Evolutionary conservation across 2,797 vertebrate genomes (phyloP), one percentile per base, ranked within the genome.

Genomic region (Loris lydekkerianus): DNA sequence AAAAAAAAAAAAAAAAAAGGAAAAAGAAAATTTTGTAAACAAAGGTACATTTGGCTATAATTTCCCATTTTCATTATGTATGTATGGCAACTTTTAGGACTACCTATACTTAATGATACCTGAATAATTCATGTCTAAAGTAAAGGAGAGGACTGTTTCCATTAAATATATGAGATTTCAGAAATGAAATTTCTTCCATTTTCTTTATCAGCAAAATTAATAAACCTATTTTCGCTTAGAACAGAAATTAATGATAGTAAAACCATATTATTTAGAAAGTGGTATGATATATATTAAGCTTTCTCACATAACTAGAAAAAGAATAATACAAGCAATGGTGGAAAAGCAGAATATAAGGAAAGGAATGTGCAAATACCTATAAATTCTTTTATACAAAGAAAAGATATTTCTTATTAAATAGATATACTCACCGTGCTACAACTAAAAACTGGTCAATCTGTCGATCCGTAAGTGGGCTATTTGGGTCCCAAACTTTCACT

Each of bases 381-480:
- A 43, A 80, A 75, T 90, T 86, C 1, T 87, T 88, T 80, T 17
- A 81, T 20, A 43, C n/a, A 76, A 80, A 93, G 21, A 87, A 70
- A 82, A 94, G 86, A 17, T 78, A 89, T 73, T 96, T 85, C 76
- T 97, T 96, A 97, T 63, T 81, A 18, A 75, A n/a, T 7, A 78
- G 13, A 9, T 25, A 93, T 93, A 98, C 99, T 98, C 98, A 99
- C 99, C 99, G 99, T 97, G 99, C 99, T 98, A 99, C 99, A 97
- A 99, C 99, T 97, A 99, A 98, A 98, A 99, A 99, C 98, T 99
- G 99, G 99, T 99, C 99, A 98, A 99, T 99, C 98, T 99, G 99
- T 98, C 99, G 99, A 98, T 99, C 99, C 94, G 99, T 99, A 97
- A 99, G 99, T 60, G 99, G 99, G 97, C 99, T 99, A 98, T 99